Conservation (phyloP, 2,888 invertebrate genomes). For the Lacanobia oleracea region DNA sequence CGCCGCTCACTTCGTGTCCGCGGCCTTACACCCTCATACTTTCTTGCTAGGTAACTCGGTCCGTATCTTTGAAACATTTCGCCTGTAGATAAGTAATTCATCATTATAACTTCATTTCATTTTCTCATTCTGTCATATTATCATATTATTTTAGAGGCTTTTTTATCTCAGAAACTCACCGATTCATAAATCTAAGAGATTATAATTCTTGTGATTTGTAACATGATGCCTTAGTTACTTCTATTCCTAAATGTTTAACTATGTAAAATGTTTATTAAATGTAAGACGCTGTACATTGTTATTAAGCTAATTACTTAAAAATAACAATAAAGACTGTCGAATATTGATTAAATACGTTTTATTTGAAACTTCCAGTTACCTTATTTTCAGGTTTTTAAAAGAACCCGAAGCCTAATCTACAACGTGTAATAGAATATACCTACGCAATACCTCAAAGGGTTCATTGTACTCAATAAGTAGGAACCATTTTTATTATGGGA, state of each 20-base stretch:
- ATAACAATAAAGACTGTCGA: conserved; percentile 87
- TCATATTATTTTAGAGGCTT: conserved; percentile 71
- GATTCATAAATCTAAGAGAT: conserved; percentile 72
- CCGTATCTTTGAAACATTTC: background rate
- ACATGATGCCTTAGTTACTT: conserved; percentile 65
- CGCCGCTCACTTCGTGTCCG: too few relatives aligned
- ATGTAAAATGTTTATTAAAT: conserved; percentile 72
- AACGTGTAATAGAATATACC: too few relatives aligned
- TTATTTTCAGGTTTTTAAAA: background rate
- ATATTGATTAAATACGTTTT: conserved; percentile 65
- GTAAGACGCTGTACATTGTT: conserved; percentile 80
- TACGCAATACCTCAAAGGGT: too few relatives aligned
- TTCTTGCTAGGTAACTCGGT: background rate
- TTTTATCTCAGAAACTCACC: conserved; percentile 75
- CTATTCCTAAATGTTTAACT: conserved; percentile 73
- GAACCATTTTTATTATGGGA: too few relatives aligned
- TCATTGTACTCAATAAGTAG: too few relatives aligned
- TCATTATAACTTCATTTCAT: conserved; percentile 18
- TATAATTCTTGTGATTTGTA: conserved; percentile 68
- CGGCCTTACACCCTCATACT: background rate
- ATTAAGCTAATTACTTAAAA: conserved; percentile 78
- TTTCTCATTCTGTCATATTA: conserved; percentile 37
- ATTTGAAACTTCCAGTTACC: conserved; percentile 8
- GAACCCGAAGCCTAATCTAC: background rate
- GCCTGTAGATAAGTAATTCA: conserved; percentile 19